Conservation (phyloP, 2,888 invertebrate species). For the Parapristionchus giblindavisi region DNA sequence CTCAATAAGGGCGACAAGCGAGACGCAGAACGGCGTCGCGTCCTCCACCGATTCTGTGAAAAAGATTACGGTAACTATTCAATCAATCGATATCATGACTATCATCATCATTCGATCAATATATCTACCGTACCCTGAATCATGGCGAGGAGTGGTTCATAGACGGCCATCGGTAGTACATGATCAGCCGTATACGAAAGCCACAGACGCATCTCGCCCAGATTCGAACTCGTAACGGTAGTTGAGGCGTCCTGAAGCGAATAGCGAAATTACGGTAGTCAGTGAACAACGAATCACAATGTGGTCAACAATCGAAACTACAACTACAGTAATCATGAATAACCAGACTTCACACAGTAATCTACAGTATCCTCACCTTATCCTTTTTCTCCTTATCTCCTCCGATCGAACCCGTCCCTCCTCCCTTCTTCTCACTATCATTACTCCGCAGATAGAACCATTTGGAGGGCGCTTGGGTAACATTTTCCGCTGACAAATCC, state of each 20-base stretch:
- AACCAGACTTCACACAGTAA: too few species aligned
- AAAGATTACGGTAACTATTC: neutral
- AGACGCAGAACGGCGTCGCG: constrained; percentile 48
- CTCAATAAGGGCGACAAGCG: constrained; percentile 57
- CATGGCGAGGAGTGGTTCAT: constrained; percentile 46
- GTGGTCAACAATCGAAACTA: too few species aligned
- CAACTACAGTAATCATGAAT: too few species aligned
- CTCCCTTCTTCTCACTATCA: constrained; percentile 38
- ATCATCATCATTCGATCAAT: neutral
- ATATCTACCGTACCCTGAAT: constrained; percentile 15
- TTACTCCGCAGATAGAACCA: constrained; percentile 58
- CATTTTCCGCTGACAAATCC: constrained; percentile 38
- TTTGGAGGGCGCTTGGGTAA: constrained; percentile 55
- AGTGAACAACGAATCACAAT: too few species aligned
- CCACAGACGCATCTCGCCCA: constrained; percentile 41
- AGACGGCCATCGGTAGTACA: constrained; percentile 51
- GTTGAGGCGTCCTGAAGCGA: neutral
- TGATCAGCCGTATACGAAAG: constrained; percentile 53
- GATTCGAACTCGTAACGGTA: neutral
- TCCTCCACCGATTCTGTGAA: constrained; percentile 23
- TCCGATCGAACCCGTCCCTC: neutral
- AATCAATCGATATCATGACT: neutral
- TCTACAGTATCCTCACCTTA: constrained; percentile 10
- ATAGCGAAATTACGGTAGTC: neutral
- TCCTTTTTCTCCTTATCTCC: constrained; percentile 15